Base-by-base conservation (phyloP, 1,140 invertebrate species). In the Popillia japonica region DNA sequence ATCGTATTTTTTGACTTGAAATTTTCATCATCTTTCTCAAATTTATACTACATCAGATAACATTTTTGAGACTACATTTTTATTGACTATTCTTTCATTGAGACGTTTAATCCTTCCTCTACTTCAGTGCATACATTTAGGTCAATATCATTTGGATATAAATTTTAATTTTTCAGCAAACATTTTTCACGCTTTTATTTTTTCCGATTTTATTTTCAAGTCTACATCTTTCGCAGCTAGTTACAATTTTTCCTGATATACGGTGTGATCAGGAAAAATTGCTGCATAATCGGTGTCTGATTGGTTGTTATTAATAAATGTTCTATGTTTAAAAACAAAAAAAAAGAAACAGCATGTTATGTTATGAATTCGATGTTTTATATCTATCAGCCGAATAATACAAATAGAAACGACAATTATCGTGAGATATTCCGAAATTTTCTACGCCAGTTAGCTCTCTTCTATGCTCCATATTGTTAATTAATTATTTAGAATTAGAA, bases 381-480 rank as follows among this genome's bases (percentile, higher is more conserved):
- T 55, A 17, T 55, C 48, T 55, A 17, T 55, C 48, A 55, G 6
- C 48, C 6, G 17, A 55, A 55, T 14, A 48, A n/a, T 2, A 17
- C 20, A 77, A 73, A 41, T 73, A 78, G 76, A 77, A 77, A 77
- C 61, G 61, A 77, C 76, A 77, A 77, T 48, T 23, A 22, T 64
- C 22, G 17, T 64, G 17, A 9, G 17, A 20, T 64, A 64, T 0
- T 22, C 1, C 61, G 61, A n/a, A 20, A 64, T 27, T 20, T 6
- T 64, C 17, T 8, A 78, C 6, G 40, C 76, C 80, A 81, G 78
- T 77, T 79, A 80, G 80, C 80, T 81, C 78, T 75, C 75, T 72
- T 76, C 82, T 80, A 80, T 82, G 81, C 82, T 83, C 82, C 81
- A 83, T 77, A 78, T 40, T 68, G 34, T 64, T 68, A 27, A 68